A percentile compares a stretch with the other conserved stretches of the same genome.
phyloP scores from a whole-genome alignment of 2,113 vertebrate genomes.

The Salminus brasiliensis region DNA sequence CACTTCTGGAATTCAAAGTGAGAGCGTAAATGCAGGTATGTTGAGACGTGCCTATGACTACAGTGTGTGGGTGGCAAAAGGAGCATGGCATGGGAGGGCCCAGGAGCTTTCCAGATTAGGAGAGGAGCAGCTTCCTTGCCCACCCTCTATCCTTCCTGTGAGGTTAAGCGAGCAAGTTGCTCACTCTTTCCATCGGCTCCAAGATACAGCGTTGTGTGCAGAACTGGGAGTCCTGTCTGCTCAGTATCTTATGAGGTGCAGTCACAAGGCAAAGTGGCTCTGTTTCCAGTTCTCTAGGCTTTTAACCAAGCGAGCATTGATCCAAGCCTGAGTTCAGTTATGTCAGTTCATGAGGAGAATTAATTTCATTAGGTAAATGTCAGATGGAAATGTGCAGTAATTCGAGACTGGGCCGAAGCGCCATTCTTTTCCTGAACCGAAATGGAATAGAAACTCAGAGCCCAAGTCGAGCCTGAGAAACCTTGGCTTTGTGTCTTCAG shows the following conservation, averaged over 20 bases:
- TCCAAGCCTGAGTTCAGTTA: neutral
- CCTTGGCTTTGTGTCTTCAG: neutral
- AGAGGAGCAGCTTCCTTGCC: neutral
- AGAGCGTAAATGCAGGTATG: slow-evolving; percentile 43
- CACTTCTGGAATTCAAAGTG: neutral
- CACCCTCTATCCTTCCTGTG: neutral
- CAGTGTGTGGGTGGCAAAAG: slow-evolving; percentile 49
- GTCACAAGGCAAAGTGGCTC: neutral
- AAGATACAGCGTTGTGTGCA: neutral
- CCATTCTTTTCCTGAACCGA: neutral
- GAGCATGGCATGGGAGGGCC: slow-evolving; percentile 49
- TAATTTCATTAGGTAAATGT: neutral
- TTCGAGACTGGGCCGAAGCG: neutral
- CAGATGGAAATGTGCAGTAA: neutral
- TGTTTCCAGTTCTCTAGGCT: neutral
- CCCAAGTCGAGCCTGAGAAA: neutral
- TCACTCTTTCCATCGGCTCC: slow-evolving; percentile 19
- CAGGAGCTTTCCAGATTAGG: neutral
- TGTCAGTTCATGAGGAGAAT: neutral
- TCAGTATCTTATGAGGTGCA: neutral
- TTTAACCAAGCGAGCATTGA: neutral
- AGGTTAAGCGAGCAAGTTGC: neutral
- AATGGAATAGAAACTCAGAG: neutral
- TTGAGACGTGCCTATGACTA: slow-evolving; percentile 51
- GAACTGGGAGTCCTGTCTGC: slow-evolving; percentile 2